phyloP scores from a whole-genome alignment of 2,113 vertebrate species.

The Catagonus wagneri region DNA sequence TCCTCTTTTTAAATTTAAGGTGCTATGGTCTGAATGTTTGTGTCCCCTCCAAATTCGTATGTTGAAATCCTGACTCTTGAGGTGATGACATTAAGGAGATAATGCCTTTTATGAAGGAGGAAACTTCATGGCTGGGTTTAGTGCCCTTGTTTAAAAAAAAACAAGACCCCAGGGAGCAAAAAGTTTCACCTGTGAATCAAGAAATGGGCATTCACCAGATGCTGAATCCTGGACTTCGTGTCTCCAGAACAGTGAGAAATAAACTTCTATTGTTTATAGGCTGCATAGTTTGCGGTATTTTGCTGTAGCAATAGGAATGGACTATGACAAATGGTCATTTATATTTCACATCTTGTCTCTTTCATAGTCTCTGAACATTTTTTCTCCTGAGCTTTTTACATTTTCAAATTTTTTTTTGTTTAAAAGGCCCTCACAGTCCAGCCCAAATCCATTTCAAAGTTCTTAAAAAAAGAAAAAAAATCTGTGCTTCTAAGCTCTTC shows the following conservation, averaged over 20 bases:
- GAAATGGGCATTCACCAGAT: neutral
- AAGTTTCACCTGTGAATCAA: neutral
- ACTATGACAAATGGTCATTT: neutral
- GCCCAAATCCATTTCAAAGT: neutral
- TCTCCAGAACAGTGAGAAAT: neutral
- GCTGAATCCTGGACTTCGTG: neutral
- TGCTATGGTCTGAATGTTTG: neutral
- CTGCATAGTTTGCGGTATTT: neutral
- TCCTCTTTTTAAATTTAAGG: neutral
- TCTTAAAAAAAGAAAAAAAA: neutral
- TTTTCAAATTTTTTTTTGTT: neutral
- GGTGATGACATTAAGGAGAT: neutral
- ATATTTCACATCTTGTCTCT: slow-evolving; percentile 12
- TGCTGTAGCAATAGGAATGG: neutral
- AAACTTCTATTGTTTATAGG: neutral
- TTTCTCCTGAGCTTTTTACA: neutral
- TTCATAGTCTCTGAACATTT: neutral
- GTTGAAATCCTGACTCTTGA: neutral
- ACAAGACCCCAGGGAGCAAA: neutral
- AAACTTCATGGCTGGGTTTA: neutral
- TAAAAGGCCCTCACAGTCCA: neutral
- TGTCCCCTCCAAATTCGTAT: neutral
- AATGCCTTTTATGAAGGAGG: neutral
- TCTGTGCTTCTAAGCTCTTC: neutral
- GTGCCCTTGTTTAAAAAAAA: neutral